A percentile compares a stretch with the other conserved stretches of the same genome.
Conservation (phyloP, 2,888 invertebrate genomes). For the Nineta flava region DNA sequence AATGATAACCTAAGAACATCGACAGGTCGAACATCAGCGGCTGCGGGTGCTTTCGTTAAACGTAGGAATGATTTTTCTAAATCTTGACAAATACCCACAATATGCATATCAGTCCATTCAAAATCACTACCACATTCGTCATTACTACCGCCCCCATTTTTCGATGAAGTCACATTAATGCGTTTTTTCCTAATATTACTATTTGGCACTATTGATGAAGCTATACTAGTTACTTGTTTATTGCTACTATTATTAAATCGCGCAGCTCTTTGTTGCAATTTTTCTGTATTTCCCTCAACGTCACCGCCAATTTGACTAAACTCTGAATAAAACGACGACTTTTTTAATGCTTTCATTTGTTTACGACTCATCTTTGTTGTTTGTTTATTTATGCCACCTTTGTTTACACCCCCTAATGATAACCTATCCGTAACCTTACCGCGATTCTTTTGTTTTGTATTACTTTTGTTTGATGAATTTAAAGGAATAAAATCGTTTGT, state of each 20-base stretch:
- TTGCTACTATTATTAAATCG: conserved; percentile 47
- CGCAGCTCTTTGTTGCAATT: conserved; percentile 77
- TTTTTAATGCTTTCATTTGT: conserved; percentile 27
- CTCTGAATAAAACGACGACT: conserved; percentile 28
- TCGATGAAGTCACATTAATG: neutral
- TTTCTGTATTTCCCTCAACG: conserved; percentile 57
- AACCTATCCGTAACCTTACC: conserved; percentile 42
- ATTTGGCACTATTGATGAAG: conserved; percentile 2
- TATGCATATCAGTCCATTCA: conserved; percentile 73
- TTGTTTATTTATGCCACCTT: conserved; percentile 23
- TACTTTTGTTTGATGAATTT: conserved; percentile 11
- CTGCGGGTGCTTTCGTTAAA: conserved; percentile 88
- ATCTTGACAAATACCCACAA: conserved; percentile 87
- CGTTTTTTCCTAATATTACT: neutral
- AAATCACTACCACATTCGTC: conserved; percentile 2
- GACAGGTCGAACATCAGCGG: conserved; percentile 81
- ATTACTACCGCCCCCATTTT: neutral
- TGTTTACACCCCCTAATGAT: conserved; percentile 28
- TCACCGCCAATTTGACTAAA: conserved; percentile 18
- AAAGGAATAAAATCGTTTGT: conserved; percentile 30
- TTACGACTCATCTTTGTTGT: conserved; percentile 26
- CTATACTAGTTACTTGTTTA: conserved; percentile 3
- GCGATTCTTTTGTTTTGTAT: conserved; percentile 20
- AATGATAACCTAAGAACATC: conserved; percentile 72
- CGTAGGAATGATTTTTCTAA: conserved; percentile 93